Conservation (phyloP, 2,888 invertebrate species). For the Microplitis manilae region DNA sequence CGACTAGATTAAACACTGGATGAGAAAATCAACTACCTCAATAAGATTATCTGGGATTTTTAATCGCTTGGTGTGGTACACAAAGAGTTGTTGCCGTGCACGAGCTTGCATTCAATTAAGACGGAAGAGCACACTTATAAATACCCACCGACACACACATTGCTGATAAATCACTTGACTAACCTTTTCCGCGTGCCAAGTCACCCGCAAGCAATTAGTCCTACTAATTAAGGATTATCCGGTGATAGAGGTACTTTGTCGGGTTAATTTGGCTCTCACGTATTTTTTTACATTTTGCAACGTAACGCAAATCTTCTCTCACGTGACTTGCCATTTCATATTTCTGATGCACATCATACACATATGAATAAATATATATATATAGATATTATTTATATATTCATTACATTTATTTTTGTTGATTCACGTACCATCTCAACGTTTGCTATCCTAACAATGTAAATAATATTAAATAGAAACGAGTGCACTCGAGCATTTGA, state of each 20-base stretch:
- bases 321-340: not conserved
- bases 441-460: not conserved
- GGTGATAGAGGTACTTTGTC: slow-evolving; percentile 60
- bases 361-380: too few relatives aligned
- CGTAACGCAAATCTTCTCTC: not conserved
- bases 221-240: slow-evolving; percentile 66
- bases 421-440: not conserved
- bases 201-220: slow-evolving; percentile 52
- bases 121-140: slow-evolving; percentile 50
- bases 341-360: not conserved
- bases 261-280: slow-evolving; percentile 62
- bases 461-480: not conserved
- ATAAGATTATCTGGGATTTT: slow-evolving; percentile 32
- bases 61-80: slow-evolving; percentile 24
- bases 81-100: slow-evolving; percentile 44
- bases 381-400: too few relatives aligned
- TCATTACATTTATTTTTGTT: not conserved
- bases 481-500: not conserved
- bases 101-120: slow-evolving; percentile 65
- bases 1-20: slow-evolving; percentile 17
- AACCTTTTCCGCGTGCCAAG: slow-evolving; percentile 63
- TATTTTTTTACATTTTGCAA: slow-evolving; percentile 36
- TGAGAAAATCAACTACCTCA: slow-evolving; percentile 31
- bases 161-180: slow-evolving; percentile 64
- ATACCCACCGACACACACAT: slow-evolving; percentile 37